Evolutionary conservation across 1,140 invertebrate species (phyloP).

Genomic region (Platorchestia sp.): DNA sequence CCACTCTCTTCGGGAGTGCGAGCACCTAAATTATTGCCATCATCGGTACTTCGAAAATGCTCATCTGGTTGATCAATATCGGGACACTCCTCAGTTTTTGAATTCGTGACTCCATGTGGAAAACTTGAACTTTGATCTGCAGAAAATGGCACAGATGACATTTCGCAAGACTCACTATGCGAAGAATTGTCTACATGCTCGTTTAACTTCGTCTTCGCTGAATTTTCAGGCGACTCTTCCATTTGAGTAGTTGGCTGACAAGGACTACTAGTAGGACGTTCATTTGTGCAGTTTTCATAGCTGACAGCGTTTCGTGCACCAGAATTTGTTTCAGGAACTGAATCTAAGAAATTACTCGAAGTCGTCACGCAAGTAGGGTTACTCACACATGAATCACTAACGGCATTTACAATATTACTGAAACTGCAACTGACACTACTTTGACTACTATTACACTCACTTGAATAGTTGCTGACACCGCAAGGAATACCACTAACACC

Average conservation of each 20-base stretch:
- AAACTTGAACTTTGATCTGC: background rate
- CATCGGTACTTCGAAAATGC: background rate
- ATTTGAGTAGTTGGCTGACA: background rate
- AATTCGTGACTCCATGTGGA: background rate
- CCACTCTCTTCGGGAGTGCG: background rate
- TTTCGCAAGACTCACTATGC: background rate
- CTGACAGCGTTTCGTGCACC: background rate
- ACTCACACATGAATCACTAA: background rate
- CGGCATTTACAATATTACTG: background rate
- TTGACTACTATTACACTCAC: background rate
- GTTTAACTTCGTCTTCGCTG: background rate
- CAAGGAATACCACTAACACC: background rate
- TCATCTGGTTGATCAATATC: background rate
- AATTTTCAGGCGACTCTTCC: background rate
- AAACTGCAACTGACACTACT: background rate
- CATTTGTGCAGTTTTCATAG: background rate
- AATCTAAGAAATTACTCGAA: slow-evolving; percentile 11
- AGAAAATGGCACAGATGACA: background rate
- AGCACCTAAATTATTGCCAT: background rate
- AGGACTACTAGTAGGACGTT: background rate
- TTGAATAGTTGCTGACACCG: background rate
- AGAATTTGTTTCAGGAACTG: background rate
- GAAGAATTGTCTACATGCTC: background rate
- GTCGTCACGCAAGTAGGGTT: background rate
- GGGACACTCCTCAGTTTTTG: background rate